Conservation (phyloP, 2,113 vertebrate genomes). For the Panthera tigris region DNA sequence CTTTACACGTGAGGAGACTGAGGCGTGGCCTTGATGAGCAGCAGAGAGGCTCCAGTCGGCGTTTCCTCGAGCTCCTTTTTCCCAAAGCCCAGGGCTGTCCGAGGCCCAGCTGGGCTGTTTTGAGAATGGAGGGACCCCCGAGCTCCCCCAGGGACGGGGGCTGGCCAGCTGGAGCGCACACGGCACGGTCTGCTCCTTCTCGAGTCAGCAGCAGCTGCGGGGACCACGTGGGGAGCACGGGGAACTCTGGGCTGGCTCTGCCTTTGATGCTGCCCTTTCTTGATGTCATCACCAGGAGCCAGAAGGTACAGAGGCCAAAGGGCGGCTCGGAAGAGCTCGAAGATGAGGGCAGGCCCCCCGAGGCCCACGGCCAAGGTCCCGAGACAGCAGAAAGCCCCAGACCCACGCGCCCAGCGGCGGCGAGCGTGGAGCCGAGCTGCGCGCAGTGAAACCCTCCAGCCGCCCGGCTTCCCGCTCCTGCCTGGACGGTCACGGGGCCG, state of each 20-base stretch:
- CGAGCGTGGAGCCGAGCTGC: not conserved
- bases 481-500: not conserved
- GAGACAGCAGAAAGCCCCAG: accelerated
- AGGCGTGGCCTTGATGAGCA: accelerated
- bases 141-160: not conserved
- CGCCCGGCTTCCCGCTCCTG: accelerated
- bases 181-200: not conserved
- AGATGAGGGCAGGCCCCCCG: not conserved
- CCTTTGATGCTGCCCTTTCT: not conserved
- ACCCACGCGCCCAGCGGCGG: not conserved
- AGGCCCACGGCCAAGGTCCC: not conserved
- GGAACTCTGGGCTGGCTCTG: not conserved
- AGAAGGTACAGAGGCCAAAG: not conserved
- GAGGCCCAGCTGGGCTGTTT: not conserved
- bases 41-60: accelerated
- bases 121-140: not conserved
- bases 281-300: constrained; percentile 29
- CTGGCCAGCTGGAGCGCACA: not conserved
- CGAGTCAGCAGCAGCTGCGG: not conserved
- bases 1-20: not conserved
- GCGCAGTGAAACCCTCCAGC: accelerated
- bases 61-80: accelerated
- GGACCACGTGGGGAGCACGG: not conserved
- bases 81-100: not conserved
- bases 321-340: not conserved